Base-by-base conservation (phyloP, 2,888 invertebrate genomes). In the Tetropium fuscum region DNA sequence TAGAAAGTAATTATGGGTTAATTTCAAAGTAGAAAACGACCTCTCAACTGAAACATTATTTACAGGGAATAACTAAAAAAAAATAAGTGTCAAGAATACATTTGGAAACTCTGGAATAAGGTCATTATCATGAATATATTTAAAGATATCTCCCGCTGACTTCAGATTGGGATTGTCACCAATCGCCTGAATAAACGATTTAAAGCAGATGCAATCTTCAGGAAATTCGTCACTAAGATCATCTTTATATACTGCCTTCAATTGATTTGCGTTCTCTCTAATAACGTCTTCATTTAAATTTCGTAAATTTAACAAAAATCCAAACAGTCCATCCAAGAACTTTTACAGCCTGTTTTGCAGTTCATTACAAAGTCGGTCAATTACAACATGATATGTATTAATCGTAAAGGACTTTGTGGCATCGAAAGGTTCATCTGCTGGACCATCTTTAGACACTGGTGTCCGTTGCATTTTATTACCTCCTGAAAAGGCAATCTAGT, bases 401-500 rank as follows among this genome's bases (percentile, higher is more conserved):
- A 27, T 27, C 27, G 8, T 27, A 27, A 27, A 27, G 8, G 27
- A 5, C 27, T n/a, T 3, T 27, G 27, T 27, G 27, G 27, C 27
- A 27, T 27, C 27, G 27, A 27, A 27, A 27, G 5, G 10, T 27
- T 27, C 27, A n/a, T 27, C 27, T 27, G 27, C 27, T 38, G 38
- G 38, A 38, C 18, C 38, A 13, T 38, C 38, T 38, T 38, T 18
- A 38, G 11, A 16, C 38, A 38, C 38, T 38, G 8, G 38, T 38
- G 2, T 18, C 27, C 27, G 27, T 27, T 27, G 27, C 27, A 8
- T 27, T 27, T 27, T 27, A 27, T 27, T 27, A 27, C 5, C 27
- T 27, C 10, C 27, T 27, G 27, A 27, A 27, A 27, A 27, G 27
- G 27, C 27, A 27, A 27, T n/a, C 8, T 27, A 3, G n/a, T n/a